Conservation (phyloP, 2,113 vertebrate genomes). For the Apistogramma diplotaenia region DNA sequence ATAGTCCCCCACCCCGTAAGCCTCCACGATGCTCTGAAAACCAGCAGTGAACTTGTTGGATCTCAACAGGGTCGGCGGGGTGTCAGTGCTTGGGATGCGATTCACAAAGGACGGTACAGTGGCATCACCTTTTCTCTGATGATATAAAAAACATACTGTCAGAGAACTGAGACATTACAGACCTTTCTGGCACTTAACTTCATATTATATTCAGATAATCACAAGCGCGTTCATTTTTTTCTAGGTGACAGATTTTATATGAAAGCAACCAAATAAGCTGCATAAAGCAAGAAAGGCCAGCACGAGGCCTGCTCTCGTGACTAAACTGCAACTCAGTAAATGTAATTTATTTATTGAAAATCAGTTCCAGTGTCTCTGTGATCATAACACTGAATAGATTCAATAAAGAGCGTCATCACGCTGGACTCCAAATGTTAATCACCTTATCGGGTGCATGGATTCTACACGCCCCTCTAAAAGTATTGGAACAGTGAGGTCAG, state of each 20-base stretch:
- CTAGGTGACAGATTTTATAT: not conserved
- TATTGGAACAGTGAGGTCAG: too few relatives aligned
- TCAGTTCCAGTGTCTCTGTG: too few relatives aligned
- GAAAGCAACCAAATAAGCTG: not conserved
- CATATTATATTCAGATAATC: not conserved
- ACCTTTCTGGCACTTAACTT: not conserved
- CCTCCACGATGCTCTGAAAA: slow-evolving; percentile 97
- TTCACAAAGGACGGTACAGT: slow-evolving; percentile 93
- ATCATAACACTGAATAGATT: too few relatives aligned
- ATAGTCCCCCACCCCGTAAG: slow-evolving; percentile 93
- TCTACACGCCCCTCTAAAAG: too few relatives aligned
- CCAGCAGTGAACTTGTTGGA: slow-evolving; percentile 96
- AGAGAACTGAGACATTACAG: not conserved
- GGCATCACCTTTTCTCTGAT: slow-evolving; percentile 90
- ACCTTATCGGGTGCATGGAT: too few relatives aligned
- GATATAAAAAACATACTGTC: not conserved
- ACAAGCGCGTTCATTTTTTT: not conserved
- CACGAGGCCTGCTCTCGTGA: too few relatives aligned
- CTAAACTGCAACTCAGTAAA: too few relatives aligned
- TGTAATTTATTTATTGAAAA: too few relatives aligned
- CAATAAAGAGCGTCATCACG: too few relatives aligned
- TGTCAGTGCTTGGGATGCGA: slow-evolving; percentile 87
- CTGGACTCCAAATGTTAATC: too few relatives aligned
- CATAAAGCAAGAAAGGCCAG: not conserved
- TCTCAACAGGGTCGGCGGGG: slow-evolving; percentile 89